Base-by-base conservation (phyloP, 2,888 invertebrate genomes). In the Alviniconcha strummeri region DNA sequence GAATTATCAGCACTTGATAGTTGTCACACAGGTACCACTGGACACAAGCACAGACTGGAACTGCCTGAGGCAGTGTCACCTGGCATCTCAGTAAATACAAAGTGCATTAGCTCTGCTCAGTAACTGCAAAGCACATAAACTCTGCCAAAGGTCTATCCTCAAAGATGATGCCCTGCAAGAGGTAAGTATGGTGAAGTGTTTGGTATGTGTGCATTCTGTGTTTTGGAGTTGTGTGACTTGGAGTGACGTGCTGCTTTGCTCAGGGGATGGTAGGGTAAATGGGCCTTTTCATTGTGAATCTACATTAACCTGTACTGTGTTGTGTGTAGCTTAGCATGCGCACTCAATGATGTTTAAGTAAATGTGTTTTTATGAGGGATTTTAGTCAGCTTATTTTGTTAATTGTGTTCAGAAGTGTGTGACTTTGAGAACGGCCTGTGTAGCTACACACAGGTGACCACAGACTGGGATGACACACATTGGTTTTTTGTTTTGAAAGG, bases 401-500 rank as follows among this genome's bases (percentile, higher is more conserved):
- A 36, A 36, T 36, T 74, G 9, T 7, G 67, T 80, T 60, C 64
- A 75, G 81, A 67, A 13, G n/a, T 85, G 67, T 90, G 90, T 84
- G 86, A 87, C 86, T 90, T 90, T 86, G 89, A 90, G 72, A 85
- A 87, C 85, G 88, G 86, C 60, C 84, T 89, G 71, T 92, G 92
- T 86, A 88, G 90, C 76, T 92, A 90, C 86, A 88, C 88, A 81
- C 91, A 91, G 81, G 87, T 86, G 67, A 80, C 86, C 6, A 87
- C 86, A 81, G 94, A 89, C 85, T 92, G 92, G 92, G 89, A 88
- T 6, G 89, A 89, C 11, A 94, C 83, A 36, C 36, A 36, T 36
- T 36, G 36, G 36, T 36, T 74, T 19, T 74, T 0, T 74, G 1
- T 7, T 80, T 80, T 57, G 54, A 75, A 75, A 67, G n/a, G n/a